Evolutionary conservation across 2,797 vertebrate species (phyloP), one percentile per base, ranked within the genome.

Genomic region (Macropus fuliginosus): DNA sequence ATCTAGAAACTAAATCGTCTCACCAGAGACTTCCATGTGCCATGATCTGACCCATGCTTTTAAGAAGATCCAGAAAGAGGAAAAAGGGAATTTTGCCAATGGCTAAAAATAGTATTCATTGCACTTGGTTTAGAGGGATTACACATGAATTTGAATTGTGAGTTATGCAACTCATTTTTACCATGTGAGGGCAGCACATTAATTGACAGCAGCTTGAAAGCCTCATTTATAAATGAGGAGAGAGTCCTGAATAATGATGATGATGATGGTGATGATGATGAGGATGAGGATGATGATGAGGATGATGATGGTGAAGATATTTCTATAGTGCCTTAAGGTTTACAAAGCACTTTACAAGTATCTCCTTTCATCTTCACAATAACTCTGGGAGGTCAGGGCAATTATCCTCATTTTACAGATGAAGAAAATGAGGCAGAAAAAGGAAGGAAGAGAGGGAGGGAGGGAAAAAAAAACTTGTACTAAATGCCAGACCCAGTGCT

Each of bases 171-270:
- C 95, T 96, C 91, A 91, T 96, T 97, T 98, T 96, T 97, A 92
- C 96, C 92, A 90, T 91, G 40, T 55, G 40, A 93, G 98, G 66
- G 91, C 62, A 97, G 55, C 56, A 94, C 97, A 81, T 94, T 98
- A 97, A 97, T 96, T 97, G 96, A 94, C 40, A 95, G 54, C 93
- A 96, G 95, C 94, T 98, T 93, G 93, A 97, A 95, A 97, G 92
- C 62, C 50, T 55, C 97, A 92, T 96, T 98, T 98, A 98, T 97
- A 96, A 98, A 96, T 97, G 81, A 57, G 95, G 59, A 92, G 96
- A 94, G 98, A 98, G 56, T 66, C 66, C 62, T 46, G 40, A 46
- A 81, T 24, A 46, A 24, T 81, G 18, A 40, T n/a, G 18, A 40
- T 81, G 74, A 24, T 27, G 18, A 6, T 81, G 74, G 24, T 81